A percentile compares a stretch with the other conserved stretches of the same genome.
Conservation (phyloP, 2,888 invertebrate species). For the Trypoxylon attenuatum region DNA sequence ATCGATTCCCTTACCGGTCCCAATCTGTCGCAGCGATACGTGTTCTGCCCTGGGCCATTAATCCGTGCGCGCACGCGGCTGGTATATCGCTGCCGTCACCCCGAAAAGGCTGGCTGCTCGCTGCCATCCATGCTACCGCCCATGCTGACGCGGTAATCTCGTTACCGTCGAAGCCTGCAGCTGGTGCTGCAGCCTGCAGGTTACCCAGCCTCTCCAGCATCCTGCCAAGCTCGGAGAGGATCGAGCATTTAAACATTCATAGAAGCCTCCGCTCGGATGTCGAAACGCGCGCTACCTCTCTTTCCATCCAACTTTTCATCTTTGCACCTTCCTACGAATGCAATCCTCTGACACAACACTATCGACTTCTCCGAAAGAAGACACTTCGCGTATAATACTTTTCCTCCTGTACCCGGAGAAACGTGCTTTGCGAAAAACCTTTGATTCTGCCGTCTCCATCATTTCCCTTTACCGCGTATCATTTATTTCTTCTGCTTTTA, state of each 20-base stretch:
- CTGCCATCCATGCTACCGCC: background rate
- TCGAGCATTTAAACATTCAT: constrained; percentile 58
- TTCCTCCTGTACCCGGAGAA: no score
- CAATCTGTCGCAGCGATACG: constrained; percentile 26
- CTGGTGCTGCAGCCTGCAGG: constrained; percentile 45
- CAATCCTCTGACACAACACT: no score
- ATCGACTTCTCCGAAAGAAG: no score
- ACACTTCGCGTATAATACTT: no score
- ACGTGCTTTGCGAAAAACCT: no score
- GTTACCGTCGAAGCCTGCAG: constrained; percentile 50
- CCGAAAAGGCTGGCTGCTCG: constrained; percentile 44
- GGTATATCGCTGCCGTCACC: constrained; percentile 30
- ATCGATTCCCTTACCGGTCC: constrained; percentile 13
- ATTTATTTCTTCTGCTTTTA: no score
- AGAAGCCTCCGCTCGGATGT: constrained; percentile 41
- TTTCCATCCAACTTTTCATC: constrained; percentile 34
- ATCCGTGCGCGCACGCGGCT: constrained; percentile 28
- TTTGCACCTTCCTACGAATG: no score
- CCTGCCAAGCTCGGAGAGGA: constrained; percentile 40
- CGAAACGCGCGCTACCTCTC: constrained; percentile 11
- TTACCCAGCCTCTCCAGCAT: no score
- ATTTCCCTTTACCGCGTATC: no score
- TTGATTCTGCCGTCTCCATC: no score
- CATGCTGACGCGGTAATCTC: constrained; percentile 53
- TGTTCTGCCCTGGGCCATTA: constrained; percentile 33